Base-by-base conservation (phyloP, 2,888 invertebrate genomes). In the Schizotus pectinicornis region DNA sequence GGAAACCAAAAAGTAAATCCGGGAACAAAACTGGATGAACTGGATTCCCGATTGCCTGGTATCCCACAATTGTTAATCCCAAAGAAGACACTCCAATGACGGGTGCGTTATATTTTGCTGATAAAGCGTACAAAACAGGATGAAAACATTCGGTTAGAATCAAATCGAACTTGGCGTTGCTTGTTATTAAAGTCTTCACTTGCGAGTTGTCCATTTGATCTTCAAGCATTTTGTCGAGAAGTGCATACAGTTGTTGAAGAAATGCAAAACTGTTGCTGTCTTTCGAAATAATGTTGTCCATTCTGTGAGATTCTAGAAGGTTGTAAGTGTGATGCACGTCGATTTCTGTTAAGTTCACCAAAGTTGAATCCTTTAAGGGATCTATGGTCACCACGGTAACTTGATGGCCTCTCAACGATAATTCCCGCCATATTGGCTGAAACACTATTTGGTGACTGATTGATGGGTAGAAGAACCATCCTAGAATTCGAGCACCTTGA, bases 381-480 rank as follows among this genome's bases (percentile, higher is more conserved):
- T 80, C 61, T 6, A 82, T 69, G 1, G 82, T 80, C 7, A 80
- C 37, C 0, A 81, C 67, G 0, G 79, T 74, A 0, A 82, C 34
- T 39, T 81, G 69, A 54, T 83, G 82, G 11, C 81, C 82, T 46
- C 77, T 70, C 38, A 71, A 67, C 0, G 76, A 75, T 35, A 83
- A 64, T 31, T 77, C 78, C 13, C 73, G 64, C 51, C 77, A 74
- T 6, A 82, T 67, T 7, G 75, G 72, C 30, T 74, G 73, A 68
- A 71, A 80, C 0, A 78, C 74, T 0, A 77, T 66, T 67, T 81
- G 81, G 59, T 81, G 81, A 60, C 81, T 81, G 34, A 75, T 74
- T 1, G 79, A 77, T 1, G 81, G 76, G 3, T 73, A 67, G 3
- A 78, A 69, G 37, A 78, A 68, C 0, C 79, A 64, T 0, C 70